Base-by-base conservation (phyloP, 2,888 invertebrate genomes). In the Dichetophora obliterata region DNA sequence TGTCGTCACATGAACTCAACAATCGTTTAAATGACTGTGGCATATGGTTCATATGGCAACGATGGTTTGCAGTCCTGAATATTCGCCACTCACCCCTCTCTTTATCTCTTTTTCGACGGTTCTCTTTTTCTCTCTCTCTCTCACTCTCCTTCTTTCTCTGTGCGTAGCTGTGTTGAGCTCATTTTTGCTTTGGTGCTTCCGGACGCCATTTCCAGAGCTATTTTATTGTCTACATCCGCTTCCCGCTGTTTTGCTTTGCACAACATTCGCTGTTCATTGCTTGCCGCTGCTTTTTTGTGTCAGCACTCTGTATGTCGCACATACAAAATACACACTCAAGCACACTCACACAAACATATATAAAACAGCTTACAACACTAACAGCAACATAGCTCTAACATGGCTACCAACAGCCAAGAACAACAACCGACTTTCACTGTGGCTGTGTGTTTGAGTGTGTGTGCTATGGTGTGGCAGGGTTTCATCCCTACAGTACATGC, bases 141-240 rank as follows among this genome's bases (percentile, higher is more conserved):
- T 27, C 31, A 3, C n/a, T 54, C 31, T 16, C 19, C 24, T 50
- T 24, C 14, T 50, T 9, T 9, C 27, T 54, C 19, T 34, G 6
- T n/a, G 52, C 54, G 8, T 54, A 19, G 52, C 70, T 63, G 61
- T 22, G n/a, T 19, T 19, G 34, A 19, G 27, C 57, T 71, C 43
- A 37, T 22, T 59, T 61, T 34, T 61, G 19, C 61, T 43, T 8
- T 27, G 37, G 27, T 48, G 31, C 48, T 31, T 73, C 73, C 73
- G 73, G 73, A 63, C 74, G 66, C 74, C 74, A 74, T 74, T 74
- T 74, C 74, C 65, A 74, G 54, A 16, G 52, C 54, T 27, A 54
- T 66, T 74, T 66, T 65, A 74, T 65, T 65, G 74, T 66, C 74
- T 66, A 66, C 65, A 74, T 74, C 74, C 74, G 74, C 52, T 37